Evolutionary conservation across 2,888 invertebrate genomes (phyloP).

Genomic region (Poecilobothrus nobilitatus): DNA sequence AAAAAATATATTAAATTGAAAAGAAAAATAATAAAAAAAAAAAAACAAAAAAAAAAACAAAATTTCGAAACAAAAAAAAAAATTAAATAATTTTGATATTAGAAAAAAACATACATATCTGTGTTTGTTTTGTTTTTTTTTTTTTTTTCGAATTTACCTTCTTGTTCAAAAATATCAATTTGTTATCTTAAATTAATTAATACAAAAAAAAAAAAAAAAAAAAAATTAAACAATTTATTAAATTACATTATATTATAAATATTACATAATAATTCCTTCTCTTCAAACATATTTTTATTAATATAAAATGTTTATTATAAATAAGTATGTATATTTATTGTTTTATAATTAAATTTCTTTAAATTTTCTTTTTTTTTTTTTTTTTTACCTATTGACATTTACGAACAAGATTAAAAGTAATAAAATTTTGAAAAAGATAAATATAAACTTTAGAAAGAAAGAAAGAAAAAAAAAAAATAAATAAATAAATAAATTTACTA

Average conservation of each 20-base stretch:
- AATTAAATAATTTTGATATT: background rate
- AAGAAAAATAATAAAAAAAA: no score
- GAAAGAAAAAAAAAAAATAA: no score
- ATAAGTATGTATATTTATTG: background rate
- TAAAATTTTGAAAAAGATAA: no score
- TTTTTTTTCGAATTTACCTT: background rate
- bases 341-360: background rate
- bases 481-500: no score
- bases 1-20: background rate
- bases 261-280: background rate
- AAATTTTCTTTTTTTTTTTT: background rate
- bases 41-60: no score
- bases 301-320: background rate
- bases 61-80: background rate
- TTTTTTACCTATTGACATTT: background rate
- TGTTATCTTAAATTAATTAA: no score
- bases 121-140: no score
- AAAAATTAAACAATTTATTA: background rate
- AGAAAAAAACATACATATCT: background rate
- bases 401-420: background rate
- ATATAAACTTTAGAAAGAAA: no score
- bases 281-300: background rate
- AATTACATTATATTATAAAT: no score
- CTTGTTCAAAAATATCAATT: slow-evolving; percentile 7
- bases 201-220: background rate